Percentiles rank a stretch among this genome's conserved stretches.
Evolutionary conservation across 2,888 invertebrate species (phyloP).

Genomic region (Trachelus stipa): DNA sequence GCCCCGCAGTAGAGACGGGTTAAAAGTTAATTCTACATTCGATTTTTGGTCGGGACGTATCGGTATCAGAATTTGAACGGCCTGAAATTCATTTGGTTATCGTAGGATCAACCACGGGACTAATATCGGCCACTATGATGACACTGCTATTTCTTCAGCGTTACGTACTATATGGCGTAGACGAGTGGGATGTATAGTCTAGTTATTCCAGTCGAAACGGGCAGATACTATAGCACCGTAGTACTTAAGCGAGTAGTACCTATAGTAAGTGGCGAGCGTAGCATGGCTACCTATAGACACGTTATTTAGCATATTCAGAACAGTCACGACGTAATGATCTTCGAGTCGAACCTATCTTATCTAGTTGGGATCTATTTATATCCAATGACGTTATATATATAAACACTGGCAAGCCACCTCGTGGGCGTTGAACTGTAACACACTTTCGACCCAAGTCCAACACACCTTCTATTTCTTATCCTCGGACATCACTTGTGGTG

Average conservation of each 20-base stretch:
- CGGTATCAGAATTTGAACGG: neutral
- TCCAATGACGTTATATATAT: slow-evolving; percentile 2
- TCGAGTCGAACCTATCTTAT: neutral
- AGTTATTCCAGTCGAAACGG: neutral
- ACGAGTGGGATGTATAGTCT: neutral
- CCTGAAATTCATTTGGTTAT: neutral
- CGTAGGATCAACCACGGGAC: neutral
- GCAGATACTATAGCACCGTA: neutral
- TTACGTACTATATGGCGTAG: neutral
- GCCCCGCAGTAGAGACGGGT: neutral
- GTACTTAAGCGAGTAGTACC: neutral
- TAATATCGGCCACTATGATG: neutral
- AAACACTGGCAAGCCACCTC: neutral
- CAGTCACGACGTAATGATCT: neutral
- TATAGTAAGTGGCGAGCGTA: neutral
- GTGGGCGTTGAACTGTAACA: neutral
- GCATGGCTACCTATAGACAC: neutral
- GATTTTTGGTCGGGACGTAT: neutral
- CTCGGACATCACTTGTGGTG: neutral
- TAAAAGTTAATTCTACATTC: neutral
- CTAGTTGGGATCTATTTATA: slow-evolving; percentile 3
- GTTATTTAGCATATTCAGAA: neutral
- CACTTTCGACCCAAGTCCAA: neutral
- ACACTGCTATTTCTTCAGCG: neutral
- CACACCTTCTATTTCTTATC: neutral